Percentiles rank a stretch among this genome's conserved stretches.
Evolutionary conservation across 2,113 vertebrate species (phyloP).

Genomic region (Narcine bancroftii): DNA sequence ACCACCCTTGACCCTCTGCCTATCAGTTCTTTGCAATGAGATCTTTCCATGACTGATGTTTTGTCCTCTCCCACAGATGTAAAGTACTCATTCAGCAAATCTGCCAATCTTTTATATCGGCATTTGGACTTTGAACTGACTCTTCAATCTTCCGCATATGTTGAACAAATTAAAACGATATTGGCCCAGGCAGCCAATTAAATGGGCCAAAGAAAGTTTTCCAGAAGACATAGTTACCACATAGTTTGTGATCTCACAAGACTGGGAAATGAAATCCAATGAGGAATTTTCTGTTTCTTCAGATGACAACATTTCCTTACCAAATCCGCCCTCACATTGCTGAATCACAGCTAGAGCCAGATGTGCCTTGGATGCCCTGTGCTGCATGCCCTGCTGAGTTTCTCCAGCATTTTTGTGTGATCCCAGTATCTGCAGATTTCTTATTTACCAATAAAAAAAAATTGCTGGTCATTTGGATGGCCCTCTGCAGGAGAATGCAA

Average conservation of each 20-base stretch:
- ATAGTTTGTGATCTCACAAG: neutral
- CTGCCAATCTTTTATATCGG: too few relatives aligned
- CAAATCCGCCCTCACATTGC: neutral
- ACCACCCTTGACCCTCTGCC: too few relatives aligned
- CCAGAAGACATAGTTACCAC: neutral
- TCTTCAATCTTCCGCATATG: neutral
- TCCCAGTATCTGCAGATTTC: too few relatives aligned
- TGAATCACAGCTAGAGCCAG: neutral
- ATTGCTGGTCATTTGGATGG: neutral
- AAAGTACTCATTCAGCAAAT: too few relatives aligned
- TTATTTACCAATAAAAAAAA: too few relatives aligned
- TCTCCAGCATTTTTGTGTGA: too few relatives aligned
- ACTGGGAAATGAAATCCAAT: neutral
- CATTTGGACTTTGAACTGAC: neutral
- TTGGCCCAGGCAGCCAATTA: neutral
- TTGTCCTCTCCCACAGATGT: too few relatives aligned
- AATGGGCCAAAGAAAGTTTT: neutral
- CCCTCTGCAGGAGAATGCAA: neutral
- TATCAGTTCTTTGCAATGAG: neutral
- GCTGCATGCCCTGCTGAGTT: too few relatives aligned
- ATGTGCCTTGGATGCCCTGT: too few relatives aligned
- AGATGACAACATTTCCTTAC: neutral
- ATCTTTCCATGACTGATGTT: too few relatives aligned
- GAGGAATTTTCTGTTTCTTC: neutral
- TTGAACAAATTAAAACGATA: neutral